A percentile compares a stretch with the other conserved stretches of the same genome.
These are phyloP conservation scores for Eulithis testata DNA, from an alignment of 2,888 invertebrate species.

Conservation along the genomic window DNA sequence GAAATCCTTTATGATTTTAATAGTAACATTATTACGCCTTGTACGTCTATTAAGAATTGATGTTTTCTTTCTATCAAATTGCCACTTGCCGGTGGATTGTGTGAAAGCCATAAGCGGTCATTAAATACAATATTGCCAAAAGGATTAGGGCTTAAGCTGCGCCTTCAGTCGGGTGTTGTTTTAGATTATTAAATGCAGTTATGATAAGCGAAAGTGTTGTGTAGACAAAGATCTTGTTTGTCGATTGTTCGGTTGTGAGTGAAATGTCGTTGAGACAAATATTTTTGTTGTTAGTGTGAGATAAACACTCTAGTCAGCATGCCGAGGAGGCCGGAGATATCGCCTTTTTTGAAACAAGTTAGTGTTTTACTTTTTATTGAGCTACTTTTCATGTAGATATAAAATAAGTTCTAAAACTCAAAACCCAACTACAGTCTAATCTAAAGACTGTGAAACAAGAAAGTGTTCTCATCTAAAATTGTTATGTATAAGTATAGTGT, in stretches of 20 bases:
- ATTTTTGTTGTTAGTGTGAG: constrained; percentile 13
- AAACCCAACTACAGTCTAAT: too few species aligned
- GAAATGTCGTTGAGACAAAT: neutral
- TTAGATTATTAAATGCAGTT: constrained; percentile 31
- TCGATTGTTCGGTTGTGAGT: neutral
- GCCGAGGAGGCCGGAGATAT: constrained; percentile 42
- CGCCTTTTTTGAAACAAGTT: constrained; percentile 60
- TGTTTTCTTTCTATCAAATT: constrained; percentile 12
- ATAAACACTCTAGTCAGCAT: constrained; percentile 34
- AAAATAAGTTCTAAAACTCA: too few species aligned
- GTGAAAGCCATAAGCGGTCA: neutral
- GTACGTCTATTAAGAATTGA: neutral
- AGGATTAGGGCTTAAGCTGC: constrained; percentile 26
- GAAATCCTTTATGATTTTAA: too few species aligned
- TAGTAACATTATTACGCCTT: neutral
- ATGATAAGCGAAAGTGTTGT: constrained; percentile 27
- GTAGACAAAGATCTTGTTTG: constrained; percentile 22
- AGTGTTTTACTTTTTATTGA: neutral
- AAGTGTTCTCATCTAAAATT: too few species aligned
- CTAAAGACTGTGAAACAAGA: too few species aligned
- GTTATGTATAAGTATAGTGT: too few species aligned
- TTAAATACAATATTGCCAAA: constrained; percentile 4
- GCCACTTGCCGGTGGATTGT: constrained; percentile 12
- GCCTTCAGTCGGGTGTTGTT: constrained; percentile 1
- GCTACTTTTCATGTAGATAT: too few species aligned